Base-by-base conservation (phyloP, 1,140 invertebrate genomes). In the Hyles euphorbiae region DNA sequence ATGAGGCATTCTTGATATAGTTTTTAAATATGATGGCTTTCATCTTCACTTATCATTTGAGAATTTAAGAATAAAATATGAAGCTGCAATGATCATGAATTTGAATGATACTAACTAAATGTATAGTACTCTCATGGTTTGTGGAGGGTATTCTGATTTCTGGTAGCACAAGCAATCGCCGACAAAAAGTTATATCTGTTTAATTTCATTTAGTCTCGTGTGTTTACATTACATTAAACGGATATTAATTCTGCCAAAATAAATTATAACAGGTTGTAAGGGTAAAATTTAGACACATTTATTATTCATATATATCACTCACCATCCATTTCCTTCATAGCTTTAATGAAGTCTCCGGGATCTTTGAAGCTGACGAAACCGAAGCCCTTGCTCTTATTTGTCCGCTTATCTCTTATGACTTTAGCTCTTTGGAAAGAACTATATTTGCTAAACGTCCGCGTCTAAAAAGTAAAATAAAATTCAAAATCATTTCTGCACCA, bases 301-400 rank as follows among this genome's bases (percentile, higher is more conserved):
- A 48, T 11, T n/a, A 10, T 0, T 11, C 46, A 1, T 5, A 5
- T 10, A 46, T 6, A 3, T 11, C 3, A 9, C 90, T 92, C 79
- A 95, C 94, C 96, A 76, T 97, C 98, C 95, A 99, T 98, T 92
- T 99, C 98, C 77, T 98, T 97, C 95, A 99, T 99, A 7, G 99
- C 99, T 76, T 96, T 95, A 44, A 98, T 98, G 77, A 99, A 99
- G 86, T 99, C 99, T 45, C 95, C 94, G 0, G 98, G 98, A 88
- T 99, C 98, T 80, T 97, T 98, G 80, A 99, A 99, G 71, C 98
- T 99, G 43, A 99, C 97, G 87, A 99, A 99, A 5, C 98, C 98
- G 89, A 98, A 99, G 5, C 98, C 98, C 91, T 99, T 99, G 50
- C 96, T 98, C 89, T 99, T 99, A 80, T 99, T 99, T 0, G 97